phyloP scores from a whole-genome alignment of 1,140 invertebrate species.

The Hormaphis cornu region DNA sequence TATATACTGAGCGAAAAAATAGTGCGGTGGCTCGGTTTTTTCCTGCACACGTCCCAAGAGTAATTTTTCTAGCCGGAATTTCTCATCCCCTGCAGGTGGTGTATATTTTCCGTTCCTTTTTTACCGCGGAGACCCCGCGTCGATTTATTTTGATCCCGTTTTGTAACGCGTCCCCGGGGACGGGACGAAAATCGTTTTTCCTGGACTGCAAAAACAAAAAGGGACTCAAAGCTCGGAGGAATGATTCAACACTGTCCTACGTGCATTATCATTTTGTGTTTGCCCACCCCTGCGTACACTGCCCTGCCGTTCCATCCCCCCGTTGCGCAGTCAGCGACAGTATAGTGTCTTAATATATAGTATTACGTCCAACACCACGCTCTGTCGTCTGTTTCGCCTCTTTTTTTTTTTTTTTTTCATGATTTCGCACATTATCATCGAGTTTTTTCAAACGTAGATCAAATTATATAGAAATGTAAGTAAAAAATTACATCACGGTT shows the following conservation, averaged over 20 bases:
- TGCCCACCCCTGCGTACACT: not conserved
- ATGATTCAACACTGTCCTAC: constrained; percentile 32
- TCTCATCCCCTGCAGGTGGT: not conserved
- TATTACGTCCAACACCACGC: too few species aligned
- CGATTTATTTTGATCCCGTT: constrained; percentile 32
- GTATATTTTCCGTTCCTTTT: not conserved
- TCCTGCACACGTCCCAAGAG: not conserved
- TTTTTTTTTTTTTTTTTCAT: too few species aligned
- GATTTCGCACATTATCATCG: too few species aligned
- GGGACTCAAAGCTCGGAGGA: constrained; percentile 24
- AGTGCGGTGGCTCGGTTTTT: constrained; percentile 1
- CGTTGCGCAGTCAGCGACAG: too few species aligned
- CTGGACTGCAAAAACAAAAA: constrained; percentile 27
- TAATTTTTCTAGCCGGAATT: constrained; percentile 15
- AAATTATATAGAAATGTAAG: too few species aligned
- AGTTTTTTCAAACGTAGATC: too few species aligned
- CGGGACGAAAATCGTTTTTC: constrained; percentile 25
- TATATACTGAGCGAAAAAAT: too few species aligned
- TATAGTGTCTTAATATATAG: too few species aligned
- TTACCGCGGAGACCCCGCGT: constrained; percentile 23
- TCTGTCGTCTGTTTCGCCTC: not conserved
- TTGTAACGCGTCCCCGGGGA: constrained; percentile 25
- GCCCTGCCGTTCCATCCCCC: not conserved
- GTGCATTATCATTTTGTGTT: constrained; percentile 30
- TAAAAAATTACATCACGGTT: too few species aligned